Conservation (phyloP, 2,113 vertebrate genomes). For the Dasyurus viverrinus region DNA sequence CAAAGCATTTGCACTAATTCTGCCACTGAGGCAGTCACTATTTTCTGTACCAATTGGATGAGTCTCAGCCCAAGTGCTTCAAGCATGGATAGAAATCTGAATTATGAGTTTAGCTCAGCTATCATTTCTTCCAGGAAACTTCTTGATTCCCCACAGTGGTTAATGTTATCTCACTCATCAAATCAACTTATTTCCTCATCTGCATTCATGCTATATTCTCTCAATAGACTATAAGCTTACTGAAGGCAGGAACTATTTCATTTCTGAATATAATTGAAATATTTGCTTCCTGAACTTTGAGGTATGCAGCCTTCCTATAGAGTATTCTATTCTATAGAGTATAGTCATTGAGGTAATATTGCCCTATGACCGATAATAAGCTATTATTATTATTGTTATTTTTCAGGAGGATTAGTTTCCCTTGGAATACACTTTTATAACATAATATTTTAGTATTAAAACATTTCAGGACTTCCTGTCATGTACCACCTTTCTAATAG, state of each 20-base stretch:
- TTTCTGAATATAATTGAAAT: background rate
- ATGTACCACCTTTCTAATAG: background rate
- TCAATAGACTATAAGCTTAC: background rate
- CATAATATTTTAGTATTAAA: background rate
- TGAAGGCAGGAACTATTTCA: background rate
- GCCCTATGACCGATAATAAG: background rate
- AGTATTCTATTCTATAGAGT: background rate
- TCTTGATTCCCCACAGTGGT: background rate
- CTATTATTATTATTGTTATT: background rate
- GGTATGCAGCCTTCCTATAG: background rate
- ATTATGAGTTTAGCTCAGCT: background rate
- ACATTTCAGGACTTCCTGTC: background rate
- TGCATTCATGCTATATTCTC: background rate
- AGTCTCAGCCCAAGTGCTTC: background rate
- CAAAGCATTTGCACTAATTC: background rate
- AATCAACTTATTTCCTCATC: background rate
- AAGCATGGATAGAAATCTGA: background rate
- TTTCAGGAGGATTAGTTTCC: background rate
- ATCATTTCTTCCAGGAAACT: background rate
- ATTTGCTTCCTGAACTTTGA: background rate
- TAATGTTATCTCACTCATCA: background rate
- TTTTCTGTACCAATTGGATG: background rate
- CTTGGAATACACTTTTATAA: background rate
- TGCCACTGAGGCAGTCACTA: background rate
- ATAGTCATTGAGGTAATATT: background rate